Evolutionary conservation across 2,113 vertebrate genomes (phyloP).

Genomic region (Mugil cephalus): DNA sequence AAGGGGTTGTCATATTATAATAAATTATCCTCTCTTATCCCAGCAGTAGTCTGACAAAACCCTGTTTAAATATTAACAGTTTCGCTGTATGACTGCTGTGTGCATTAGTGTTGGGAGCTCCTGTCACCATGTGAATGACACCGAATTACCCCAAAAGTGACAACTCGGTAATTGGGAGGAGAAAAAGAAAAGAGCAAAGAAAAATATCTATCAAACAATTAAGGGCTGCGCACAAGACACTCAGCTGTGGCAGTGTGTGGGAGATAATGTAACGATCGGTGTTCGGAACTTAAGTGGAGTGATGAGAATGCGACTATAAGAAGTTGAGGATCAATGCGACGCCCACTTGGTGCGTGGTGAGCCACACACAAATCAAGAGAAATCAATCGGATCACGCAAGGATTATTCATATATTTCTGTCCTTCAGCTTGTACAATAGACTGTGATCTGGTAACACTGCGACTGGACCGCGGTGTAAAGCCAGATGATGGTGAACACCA

Average conservation of each 20-base stretch:
- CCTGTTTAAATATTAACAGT: not conserved
- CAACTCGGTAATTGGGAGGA: not conserved
- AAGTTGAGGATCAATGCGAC: no score
- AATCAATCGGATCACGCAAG: no score
- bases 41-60: constrained; percentile 12
- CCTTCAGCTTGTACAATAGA: no score
- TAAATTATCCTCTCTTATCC: constrained; percentile 13
- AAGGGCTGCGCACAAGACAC: no score
- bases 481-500: constrained; percentile 52
- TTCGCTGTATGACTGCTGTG: constrained; percentile 24
- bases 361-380: no score
- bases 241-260: no score
- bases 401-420: no score
- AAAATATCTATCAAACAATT: no score
- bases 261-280: no score
- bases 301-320: no score
- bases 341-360: no score
- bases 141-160: constrained; percentile 2
- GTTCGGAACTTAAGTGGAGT: no score
- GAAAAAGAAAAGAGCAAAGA: constrained; percentile 9
- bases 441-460: not conserved
- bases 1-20: not conserved
- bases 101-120: constrained; percentile 4
- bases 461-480: constrained; percentile 11
- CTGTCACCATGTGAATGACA: not conserved